A percentile compares a stretch with the other conserved stretches of the same genome.
These are phyloP conservation scores for Leptinotarsa rubiginosa DNA, from an alignment of 2,888 invertebrate species.

Conservation along the genomic window DNA sequence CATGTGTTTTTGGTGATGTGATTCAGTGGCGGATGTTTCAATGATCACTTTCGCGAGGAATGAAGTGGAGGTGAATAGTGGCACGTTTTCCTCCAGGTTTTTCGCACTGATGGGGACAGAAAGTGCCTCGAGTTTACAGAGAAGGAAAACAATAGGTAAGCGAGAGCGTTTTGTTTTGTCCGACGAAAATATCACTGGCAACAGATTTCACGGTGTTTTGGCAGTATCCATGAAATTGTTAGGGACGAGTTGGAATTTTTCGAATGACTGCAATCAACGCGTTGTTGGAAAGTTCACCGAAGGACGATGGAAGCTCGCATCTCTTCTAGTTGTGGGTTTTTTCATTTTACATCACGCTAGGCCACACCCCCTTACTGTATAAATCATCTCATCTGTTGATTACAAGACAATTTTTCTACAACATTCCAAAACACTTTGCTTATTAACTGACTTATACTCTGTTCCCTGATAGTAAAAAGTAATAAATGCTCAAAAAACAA, in stretches of 20 bases:
- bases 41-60: conserved; percentile 59
- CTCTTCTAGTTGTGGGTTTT: background rate
- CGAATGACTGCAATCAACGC: background rate
- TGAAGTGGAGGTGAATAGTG: conserved; percentile 55
- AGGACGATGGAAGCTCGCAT: background rate
- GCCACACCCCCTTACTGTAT: no score
- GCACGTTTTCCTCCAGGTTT: conserved; percentile 50
- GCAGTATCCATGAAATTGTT: background rate
- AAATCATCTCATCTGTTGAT: no score
- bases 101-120: conserved; percentile 57
- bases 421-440: no score
- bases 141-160: conserved; percentile 55
- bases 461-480: no score
- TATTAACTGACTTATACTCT: no score
- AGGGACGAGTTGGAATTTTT: background rate
- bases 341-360: no score
- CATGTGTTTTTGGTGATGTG: conserved; percentile 48
- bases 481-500: no score
- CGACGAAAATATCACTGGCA: conserved; percentile 38
- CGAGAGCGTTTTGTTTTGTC: background rate
- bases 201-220: conserved; percentile 28
- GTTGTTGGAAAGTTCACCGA: background rate
- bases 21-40: conserved; percentile 42
- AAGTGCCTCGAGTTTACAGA: conserved; percentile 49
- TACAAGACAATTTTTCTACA: no score